Conservation (phyloP, 2,113 vertebrate species). For the Megaceryle torquata region DNA sequence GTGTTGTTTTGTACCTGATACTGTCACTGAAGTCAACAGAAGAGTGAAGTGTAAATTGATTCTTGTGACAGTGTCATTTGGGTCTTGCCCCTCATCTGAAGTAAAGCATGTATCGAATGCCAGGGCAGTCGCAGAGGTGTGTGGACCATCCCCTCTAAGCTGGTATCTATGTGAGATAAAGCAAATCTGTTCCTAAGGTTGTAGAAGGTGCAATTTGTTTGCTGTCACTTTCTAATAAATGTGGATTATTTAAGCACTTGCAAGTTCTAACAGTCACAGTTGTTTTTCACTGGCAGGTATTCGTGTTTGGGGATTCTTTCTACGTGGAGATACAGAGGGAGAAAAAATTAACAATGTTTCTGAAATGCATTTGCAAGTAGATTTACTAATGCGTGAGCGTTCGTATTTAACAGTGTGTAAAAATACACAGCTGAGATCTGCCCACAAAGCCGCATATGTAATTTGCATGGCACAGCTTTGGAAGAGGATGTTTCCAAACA, state of each 20-base stretch:
- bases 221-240: background rate
- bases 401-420: background rate
- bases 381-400: background rate
- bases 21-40: background rate
- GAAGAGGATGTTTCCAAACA: slow-evolving; percentile 24
- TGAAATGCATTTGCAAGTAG: background rate
- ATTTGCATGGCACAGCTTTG: background rate
- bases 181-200: background rate
- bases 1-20: background rate
- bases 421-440: slow-evolving; percentile 52
- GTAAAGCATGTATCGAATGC: background rate
- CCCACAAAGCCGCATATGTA: slow-evolving; percentile 4
- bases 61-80: background rate
- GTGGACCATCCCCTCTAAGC: background rate
- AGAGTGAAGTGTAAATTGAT: background rate
- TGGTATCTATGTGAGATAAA: background rate
- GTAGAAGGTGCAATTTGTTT: background rate
- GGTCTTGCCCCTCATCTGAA: background rate
- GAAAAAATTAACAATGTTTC: background rate
- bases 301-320: background rate
- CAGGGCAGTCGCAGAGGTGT: background rate
- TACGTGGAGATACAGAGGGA: rapidly evolving
- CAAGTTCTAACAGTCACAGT: background rate
- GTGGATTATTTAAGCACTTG: background rate
- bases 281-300: background rate